Percentiles rank a stretch among this genome's conserved stretches.
phyloP scores from a whole-genome alignment of 2,888 invertebrate species.

The Thalpophila matura region DNA sequence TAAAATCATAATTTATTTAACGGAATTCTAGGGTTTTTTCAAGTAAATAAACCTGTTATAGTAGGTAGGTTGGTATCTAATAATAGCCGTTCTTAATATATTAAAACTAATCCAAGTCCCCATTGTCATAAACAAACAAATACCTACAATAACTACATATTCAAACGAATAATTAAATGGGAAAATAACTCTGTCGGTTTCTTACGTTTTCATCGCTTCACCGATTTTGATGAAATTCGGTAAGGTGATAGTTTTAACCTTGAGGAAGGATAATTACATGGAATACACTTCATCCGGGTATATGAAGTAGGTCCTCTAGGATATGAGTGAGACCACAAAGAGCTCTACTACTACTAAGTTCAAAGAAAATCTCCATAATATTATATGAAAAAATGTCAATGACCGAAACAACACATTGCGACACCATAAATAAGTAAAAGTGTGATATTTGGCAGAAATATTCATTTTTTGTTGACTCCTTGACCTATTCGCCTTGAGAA shows the following conservation, averaged over 20 bases:
- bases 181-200: too few species aligned
- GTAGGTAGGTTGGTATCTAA: constrained; percentile 8
- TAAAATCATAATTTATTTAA: constrained; percentile 16
- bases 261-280: too few species aligned
- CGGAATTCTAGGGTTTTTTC: constrained; percentile 17
- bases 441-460: constrained; percentile 21
- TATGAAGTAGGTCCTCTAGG: too few species aligned
- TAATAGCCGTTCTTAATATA: constrained; percentile 2
- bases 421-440: constrained; percentile 19
- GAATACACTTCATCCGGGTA: too few species aligned
- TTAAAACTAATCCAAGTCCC: not conserved
- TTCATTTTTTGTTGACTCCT: constrained; percentile 3
- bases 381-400: not conserved
- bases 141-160: too few species aligned
- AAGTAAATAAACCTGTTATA: not conserved
- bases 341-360: not conserved
- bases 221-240: too few species aligned
- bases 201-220: too few species aligned
- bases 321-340: not conserved
- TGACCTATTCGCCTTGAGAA: constrained; percentile 22
- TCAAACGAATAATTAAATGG: too few species aligned
- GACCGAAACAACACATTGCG: not conserved
- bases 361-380: not conserved
- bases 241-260: too few species aligned
- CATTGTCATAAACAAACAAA: constrained; percentile 1